These are phyloP conservation scores for Machimus atricapillus DNA, from an alignment of 2,888 invertebrate species.

Conservation along the genomic window DNA sequence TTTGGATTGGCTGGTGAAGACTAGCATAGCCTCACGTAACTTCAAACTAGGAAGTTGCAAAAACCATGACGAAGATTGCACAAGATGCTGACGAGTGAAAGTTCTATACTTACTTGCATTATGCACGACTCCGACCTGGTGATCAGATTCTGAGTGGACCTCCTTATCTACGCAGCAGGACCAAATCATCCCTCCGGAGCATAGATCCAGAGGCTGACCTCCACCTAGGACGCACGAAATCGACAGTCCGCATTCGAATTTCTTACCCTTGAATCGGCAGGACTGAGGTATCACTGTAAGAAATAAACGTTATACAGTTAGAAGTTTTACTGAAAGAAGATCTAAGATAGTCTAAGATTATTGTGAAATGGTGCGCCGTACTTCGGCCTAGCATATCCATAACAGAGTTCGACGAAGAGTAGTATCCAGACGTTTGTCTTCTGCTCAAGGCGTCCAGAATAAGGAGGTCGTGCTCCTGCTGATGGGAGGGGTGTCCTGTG, in stretches of 20 bases:
- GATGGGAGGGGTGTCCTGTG: constrained; percentile 57
- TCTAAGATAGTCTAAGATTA: background rate
- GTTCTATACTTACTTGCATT: constrained; percentile 82
- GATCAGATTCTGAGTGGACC: constrained; percentile 65
- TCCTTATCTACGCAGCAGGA: constrained; percentile 89
- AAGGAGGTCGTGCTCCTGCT: constrained; percentile 79
- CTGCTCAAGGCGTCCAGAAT: constrained; percentile 76
- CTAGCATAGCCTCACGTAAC: background rate
- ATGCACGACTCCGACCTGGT: constrained; percentile 73
- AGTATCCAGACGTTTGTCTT: constrained; percentile 63
- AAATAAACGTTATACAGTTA: constrained; percentile 48
- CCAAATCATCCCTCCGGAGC: constrained; percentile 94
- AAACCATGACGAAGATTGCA: constrained; percentile 44
- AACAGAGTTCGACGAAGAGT: constrained; percentile 71
- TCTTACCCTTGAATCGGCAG: constrained; percentile 83
- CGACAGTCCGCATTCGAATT: constrained; percentile 88
- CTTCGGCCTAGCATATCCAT: constrained; percentile 87
- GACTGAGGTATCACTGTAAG: constrained; percentile 87
- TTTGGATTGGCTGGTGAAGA: background rate
- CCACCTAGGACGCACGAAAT: constrained; percentile 90
- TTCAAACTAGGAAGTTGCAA: constrained; percentile 50
- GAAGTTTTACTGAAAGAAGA: background rate
- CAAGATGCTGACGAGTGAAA: background rate
- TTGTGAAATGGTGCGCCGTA: constrained; percentile 61
- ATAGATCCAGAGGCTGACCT: constrained; percentile 85